Evolutionary conservation across 2,113 vertebrate species (phyloP), one percentile per base, ranked within the genome.

Genomic region (Tachycineta bicolor): DNA sequence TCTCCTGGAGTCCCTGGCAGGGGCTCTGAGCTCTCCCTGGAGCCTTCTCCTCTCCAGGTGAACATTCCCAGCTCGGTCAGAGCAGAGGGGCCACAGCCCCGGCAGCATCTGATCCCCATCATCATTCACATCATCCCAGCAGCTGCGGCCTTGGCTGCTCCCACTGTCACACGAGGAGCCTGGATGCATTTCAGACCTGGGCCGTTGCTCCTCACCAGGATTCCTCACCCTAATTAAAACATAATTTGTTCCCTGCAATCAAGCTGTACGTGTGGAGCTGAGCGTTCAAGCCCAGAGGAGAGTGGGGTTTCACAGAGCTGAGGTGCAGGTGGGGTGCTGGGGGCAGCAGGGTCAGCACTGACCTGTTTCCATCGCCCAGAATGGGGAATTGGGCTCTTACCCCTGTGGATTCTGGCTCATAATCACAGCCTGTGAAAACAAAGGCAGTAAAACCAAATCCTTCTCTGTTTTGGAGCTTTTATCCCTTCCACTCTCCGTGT

Each of bases 21-120:
- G 15, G 13, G 53, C 62, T 83, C 70, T 5, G 0, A 44, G 70
- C 0, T 89, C 47, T 62, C 70, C 24, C 47, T 68, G 53, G 47
- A 68, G 0, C 24, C 29, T 26, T 34, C 39, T 0, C 62, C 0
- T 55, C 14, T 43, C 55, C 79, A 62, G 70, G 47, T 55, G 87
- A 69, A 0, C 70, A 0, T 2, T 4, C 63, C 47, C 63, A 68
- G 69, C n/a, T 62, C 46, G n/a, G 7, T 1, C 25, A 47, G n/a
- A 62, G 70, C 47, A 26, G 71, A 67, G 44, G 60, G 25, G 52
- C 60, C 67, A 25, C 52, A 53, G 87, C 28, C 15, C 52, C 82
- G 28, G 74, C 13, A 68, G n/a, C 62, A 69, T 69, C 70, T 69
- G 87, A 68, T 76, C 55, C 22, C 31, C 79, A 69, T 47, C 87